Evolutionary conservation across 2,113 vertebrate species (phyloP), one percentile per base, ranked within the genome.

Genomic region (Lota lota): DNA sequence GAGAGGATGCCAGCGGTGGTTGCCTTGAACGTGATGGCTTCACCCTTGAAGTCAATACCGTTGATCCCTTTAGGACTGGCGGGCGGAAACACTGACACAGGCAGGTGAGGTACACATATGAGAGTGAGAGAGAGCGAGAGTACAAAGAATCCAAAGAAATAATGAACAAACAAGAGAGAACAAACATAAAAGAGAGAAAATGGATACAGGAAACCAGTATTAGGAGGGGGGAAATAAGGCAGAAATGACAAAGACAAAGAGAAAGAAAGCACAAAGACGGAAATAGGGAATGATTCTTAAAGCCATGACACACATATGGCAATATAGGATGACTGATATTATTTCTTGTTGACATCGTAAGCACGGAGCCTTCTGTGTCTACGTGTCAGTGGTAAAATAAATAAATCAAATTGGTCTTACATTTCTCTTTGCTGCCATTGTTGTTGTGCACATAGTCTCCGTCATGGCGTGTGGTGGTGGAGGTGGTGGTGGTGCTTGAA

Each of bases 21-120:
- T 83, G 97, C 97, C 88, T 99, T 99, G 85, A 99, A 99, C 70
- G 97, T 99, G 90, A 99, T 99, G 64, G 97, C 97, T 89, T 99
- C 97, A 2, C 97, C 97, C 91, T 99, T 99, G 82, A 99, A 99
- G 88, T 99, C 97, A 83, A 99, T 97, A 54, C 96, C 96, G 79
- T 95, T 97, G 76, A 95, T 93, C 72, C 91, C 93, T 93, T 95
- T 98, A 18, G 94, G 93, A 79, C 91, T 93, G 74, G 93, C 92
- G 67, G 94, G 87, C 0, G 94, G 84, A 85, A 95, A 98, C 75
- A 98, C 96, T 98, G 83, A 70, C 83, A 86, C 40, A 47, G 8
- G 12, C 40, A 47, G 40, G 40, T 11, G 5, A 47, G 40, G 40
- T 47, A 10, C 40, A 14, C 40, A 14, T 1, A 47, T 10, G 40